Percentiles rank a stretch among this genome's conserved stretches.
These are phyloP conservation scores for Trachops cirrhosus DNA, from an alignment of 2,797 vertebrate genomes.

Conservation along the genomic window DNA sequence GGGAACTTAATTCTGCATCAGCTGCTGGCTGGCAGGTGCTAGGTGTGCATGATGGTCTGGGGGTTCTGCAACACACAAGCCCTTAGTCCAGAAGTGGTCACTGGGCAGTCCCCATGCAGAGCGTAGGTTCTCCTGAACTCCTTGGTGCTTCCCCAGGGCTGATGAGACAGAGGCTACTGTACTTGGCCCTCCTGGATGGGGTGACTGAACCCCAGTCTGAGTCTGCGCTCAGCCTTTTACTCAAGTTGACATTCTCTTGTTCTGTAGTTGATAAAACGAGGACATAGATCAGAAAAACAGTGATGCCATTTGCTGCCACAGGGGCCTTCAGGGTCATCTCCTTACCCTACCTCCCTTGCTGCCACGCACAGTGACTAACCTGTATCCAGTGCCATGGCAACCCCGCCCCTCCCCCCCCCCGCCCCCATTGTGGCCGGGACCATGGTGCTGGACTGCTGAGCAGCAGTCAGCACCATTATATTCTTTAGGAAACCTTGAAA, in stretches of 20 bases:
- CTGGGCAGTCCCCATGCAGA: background rate
- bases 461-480: background rate
- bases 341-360: background rate
- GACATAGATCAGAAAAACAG: background rate
- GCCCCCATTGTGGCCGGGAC: background rate
- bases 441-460: background rate
- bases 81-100: background rate
- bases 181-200: background rate
- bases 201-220: background rate
- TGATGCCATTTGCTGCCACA: background rate
- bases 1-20: conserved; percentile 96
- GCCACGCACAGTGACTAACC: background rate
- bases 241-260: background rate
- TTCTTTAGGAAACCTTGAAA: conserved; percentile 1
- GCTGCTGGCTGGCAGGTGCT: conserved; percentile 95
- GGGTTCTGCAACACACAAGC: background rate
- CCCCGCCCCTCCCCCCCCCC: fast-evolving
- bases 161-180: background rate
- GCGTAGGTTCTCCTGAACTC: background rate
- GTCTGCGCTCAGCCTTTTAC: background rate
- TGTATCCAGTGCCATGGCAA: no score
- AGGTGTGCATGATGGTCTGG: conserved; percentile 87
- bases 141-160: background rate
- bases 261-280: background rate
- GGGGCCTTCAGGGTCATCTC: background rate